A percentile compares a stretch with the other conserved stretches of the same genome.
phyloP scores from a whole-genome alignment of 2,888 invertebrate genomes.

The Merodon equestris region DNA sequence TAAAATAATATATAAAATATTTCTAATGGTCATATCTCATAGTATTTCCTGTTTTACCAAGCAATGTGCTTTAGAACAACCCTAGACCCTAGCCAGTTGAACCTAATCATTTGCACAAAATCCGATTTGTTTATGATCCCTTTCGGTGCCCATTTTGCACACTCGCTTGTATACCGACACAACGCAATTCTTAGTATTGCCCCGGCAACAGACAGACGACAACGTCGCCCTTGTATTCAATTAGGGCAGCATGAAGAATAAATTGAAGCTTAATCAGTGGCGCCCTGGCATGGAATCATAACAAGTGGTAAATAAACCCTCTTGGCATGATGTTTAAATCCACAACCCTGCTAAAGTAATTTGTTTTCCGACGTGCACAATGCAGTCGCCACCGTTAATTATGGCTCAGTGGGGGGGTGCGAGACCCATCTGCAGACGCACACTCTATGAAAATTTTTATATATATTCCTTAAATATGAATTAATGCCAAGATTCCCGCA shows the following conservation, averaged over 20 bases:
- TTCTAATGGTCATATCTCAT: no score
- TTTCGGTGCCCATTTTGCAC: constrained; percentile 39
- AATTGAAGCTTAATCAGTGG: constrained; percentile 12
- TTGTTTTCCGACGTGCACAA: constrained; percentile 29
- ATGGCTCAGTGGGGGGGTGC: constrained; percentile 9
- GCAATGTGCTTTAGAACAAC: background rate
- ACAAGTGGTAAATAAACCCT: constrained; percentile 47
- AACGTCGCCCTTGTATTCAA: constrained; percentile 30
- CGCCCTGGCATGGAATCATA: constrained; percentile 24
- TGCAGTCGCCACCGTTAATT: constrained; percentile 52
- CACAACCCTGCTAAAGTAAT: constrained; percentile 20
- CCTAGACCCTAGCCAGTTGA: constrained; percentile 1
- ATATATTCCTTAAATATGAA: constrained; percentile 54
- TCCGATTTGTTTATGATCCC: constrained; percentile 76
- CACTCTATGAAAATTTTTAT: constrained; percentile 34
- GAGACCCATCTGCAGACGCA: background rate
- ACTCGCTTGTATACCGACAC: no score
- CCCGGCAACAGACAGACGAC: constrained; percentile 34
- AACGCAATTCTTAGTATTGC: constrained; percentile 26
- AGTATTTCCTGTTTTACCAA: no score
- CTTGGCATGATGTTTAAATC: constrained; percentile 25
- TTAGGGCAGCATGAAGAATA: constrained; percentile 5
- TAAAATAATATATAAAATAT: no score
- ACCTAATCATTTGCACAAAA: constrained; percentile 76
- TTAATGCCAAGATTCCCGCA: constrained; percentile 36